A percentile compares a stretch with the other conserved stretches of the same genome.
phyloP scores from a whole-genome alignment of 2,888 invertebrate genomes.

The Tipula lateralis region DNA sequence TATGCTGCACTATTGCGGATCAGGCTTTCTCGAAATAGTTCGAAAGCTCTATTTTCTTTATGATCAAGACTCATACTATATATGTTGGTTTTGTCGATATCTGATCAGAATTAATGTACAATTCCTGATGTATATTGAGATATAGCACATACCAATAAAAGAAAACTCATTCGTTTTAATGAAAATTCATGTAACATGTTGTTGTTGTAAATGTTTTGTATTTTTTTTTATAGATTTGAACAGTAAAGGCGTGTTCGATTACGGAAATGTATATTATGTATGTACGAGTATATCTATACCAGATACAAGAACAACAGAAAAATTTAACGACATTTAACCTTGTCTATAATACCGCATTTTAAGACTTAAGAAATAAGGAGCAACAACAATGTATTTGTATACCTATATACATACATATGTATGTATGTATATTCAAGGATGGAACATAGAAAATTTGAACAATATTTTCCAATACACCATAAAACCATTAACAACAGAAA shows the following conservation, averaged over 20 bases:
- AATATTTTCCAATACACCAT: background rate
- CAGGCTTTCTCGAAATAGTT: too few species aligned
- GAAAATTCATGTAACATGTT: background rate
- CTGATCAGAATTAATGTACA: too few species aligned
- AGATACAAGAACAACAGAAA: background rate
- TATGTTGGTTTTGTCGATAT: too few species aligned
- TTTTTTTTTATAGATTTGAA: background rate
- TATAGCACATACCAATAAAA: background rate
- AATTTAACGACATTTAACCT: background rate
- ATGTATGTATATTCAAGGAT: background rate
- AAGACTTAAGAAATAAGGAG: background rate
- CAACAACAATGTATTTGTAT: too few species aligned
- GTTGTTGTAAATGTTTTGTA: background rate
- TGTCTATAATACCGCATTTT: background rate
- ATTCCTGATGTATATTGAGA: too few species aligned
- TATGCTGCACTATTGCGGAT: too few species aligned
- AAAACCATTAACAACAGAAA: background rate
- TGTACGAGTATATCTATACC: too few species aligned
- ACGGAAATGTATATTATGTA: background rate
- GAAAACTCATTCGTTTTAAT: background rate
- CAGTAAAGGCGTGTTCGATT: background rate
- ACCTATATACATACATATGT: background rate
- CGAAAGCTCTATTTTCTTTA: too few species aligned
- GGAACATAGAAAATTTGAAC: background rate
- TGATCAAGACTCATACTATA: too few species aligned